Conservation (phyloP, 2,113 vertebrate species). For the Camelus dromedarius region DNA sequence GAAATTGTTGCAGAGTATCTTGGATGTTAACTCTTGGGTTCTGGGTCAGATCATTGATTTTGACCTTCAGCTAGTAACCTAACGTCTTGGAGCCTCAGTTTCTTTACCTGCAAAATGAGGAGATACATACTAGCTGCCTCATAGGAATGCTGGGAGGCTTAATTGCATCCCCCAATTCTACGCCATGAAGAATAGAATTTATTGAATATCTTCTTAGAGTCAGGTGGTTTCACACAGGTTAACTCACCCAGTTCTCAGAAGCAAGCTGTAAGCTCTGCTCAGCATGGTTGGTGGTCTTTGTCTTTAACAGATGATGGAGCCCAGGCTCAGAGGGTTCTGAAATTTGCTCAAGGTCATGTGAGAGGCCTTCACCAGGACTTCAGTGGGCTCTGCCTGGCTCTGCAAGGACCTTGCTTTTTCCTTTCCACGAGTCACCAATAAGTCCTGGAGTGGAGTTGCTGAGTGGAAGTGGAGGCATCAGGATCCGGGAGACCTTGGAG, state of each 20-base stretch:
- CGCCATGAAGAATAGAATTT: neutral
- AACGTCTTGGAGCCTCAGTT: neutral
- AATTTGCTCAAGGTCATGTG: conserved; percentile 62
- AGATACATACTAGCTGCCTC: neutral
- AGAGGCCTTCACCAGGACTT: conserved; percentile 23
- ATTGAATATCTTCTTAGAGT: neutral
- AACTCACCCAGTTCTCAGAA: neutral
- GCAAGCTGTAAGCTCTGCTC: neutral
- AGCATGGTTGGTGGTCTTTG: neutral
- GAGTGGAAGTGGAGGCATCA: conserved; percentile 38
- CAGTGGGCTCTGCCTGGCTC: neutral
- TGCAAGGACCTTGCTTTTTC: neutral
- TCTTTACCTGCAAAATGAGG: conserved; percentile 18
- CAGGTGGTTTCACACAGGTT: neutral
- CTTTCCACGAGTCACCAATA: conserved; percentile 51
- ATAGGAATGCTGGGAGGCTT: neutral
- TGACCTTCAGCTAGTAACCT: neutral
- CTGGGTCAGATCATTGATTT: neutral
- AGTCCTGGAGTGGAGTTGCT: conserved; percentile 67
- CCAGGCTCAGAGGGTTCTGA: neutral
- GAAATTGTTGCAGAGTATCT: neutral
- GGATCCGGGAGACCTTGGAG: neutral
- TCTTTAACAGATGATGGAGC: neutral
- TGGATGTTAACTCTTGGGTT: neutral
- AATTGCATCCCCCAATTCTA: neutral